These are phyloP conservation scores for Coregonus sp. DNA, from an alignment of 2,797 vertebrate genomes.

Conservation along the genomic window DNA sequence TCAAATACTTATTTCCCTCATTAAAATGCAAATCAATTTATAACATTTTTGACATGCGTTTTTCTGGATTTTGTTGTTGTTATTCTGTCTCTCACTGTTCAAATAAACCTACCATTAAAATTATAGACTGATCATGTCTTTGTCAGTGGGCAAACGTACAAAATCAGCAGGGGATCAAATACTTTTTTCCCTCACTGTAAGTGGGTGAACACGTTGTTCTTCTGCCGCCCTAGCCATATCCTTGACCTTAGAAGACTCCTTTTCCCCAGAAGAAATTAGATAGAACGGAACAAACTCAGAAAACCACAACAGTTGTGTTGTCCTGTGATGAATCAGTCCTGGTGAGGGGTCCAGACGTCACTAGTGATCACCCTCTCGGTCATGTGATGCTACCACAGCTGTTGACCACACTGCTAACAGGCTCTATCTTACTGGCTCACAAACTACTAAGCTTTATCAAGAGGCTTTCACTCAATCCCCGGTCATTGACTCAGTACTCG, in stretches of 20 bases:
- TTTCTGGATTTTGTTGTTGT: too few species aligned
- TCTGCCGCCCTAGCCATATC: neutral
- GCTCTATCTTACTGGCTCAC: neutral
- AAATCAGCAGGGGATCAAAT: too few species aligned
- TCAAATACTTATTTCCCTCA: too few species aligned
- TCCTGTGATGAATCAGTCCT: conserved; percentile 59
- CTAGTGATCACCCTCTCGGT: neutral
- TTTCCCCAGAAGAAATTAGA: neutral
- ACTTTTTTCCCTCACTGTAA: too few species aligned
- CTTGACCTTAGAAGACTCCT: neutral
- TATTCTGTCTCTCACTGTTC: too few species aligned
- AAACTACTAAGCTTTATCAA: neutral
- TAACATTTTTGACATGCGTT: too few species aligned
- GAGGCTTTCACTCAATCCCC: neutral
- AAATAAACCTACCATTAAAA: too few species aligned
- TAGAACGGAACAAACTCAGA: neutral
- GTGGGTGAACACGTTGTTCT: neutral
- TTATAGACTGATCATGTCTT: too few species aligned
- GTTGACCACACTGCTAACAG: too few species aligned
- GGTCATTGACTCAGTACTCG: too few species aligned
- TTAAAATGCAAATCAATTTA: too few species aligned
- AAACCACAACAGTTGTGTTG: neutral
- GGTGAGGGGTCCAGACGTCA: conserved; percentile 32
- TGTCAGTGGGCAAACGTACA: too few species aligned
- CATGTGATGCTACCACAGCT: neutral